Percentiles rank a stretch among this genome's conserved stretches.
phyloP scores from a whole-genome alignment of 2,888 invertebrate genomes.

The Spodoptera exigua region DNA sequence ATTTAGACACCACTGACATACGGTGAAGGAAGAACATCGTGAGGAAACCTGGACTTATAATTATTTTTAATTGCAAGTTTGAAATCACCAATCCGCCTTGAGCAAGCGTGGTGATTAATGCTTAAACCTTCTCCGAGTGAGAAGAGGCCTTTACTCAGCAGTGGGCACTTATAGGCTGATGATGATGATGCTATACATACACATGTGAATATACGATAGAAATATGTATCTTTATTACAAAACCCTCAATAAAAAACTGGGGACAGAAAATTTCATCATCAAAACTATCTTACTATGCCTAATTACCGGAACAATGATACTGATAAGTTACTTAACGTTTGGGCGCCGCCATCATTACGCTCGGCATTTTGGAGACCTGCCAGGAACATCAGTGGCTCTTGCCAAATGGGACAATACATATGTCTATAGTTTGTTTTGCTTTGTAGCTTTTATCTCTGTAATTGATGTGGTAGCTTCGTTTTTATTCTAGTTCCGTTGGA shows the following conservation, averaged over 20 bases:
- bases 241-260: background rate
- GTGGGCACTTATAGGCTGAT: no score
- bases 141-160: no score
- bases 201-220: no score
- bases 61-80: no score
- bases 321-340: constrained; percentile 48
- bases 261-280: constrained; percentile 20
- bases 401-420: constrained; percentile 49
- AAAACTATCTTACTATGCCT: constrained; percentile 15
- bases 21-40: no score
- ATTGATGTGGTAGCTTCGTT: constrained; percentile 31
- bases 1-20: no score
- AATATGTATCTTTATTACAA: no score
- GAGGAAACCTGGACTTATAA: no score
- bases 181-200: no score
- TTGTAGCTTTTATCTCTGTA: constrained; percentile 38
- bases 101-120: no score
- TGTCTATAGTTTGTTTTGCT: constrained; percentile 29
- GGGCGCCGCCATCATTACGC: constrained; percentile 49
- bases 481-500: constrained; percentile 1
- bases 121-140: no score
- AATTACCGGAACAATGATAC: constrained; percentile 44
- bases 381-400: constrained; percentile 42
- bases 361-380: constrained; percentile 59
- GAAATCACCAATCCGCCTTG: no score